phyloP scores from a whole-genome alignment of 2,113 vertebrate genomes.

The Tetrao urogallus region DNA sequence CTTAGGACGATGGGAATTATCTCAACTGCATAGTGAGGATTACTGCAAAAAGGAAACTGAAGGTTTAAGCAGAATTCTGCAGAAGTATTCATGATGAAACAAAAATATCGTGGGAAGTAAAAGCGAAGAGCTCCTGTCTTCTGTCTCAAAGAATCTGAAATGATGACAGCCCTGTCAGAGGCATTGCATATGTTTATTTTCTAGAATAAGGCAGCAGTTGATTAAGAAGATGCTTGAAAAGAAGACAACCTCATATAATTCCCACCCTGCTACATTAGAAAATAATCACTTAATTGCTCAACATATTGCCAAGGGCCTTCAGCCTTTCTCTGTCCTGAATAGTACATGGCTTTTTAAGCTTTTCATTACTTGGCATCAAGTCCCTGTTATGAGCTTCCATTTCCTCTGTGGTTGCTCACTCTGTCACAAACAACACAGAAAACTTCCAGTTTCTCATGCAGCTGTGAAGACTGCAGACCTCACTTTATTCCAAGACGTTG shows the following conservation, averaged over 20 bases:
- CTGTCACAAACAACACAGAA: constrained; percentile 8
- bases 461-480: rapidly evolving
- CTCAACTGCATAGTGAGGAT: background rate
- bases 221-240: constrained; percentile 33
- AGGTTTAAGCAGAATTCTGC: background rate
- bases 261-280: constrained; percentile 39
- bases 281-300: constrained; percentile 71
- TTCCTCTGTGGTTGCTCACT: background rate
- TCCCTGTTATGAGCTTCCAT: background rate
- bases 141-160: constrained; percentile 34
- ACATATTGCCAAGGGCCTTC: constrained; percentile 39
- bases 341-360: constrained; percentile 63
- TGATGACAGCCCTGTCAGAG: constrained; percentile 33
- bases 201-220: constrained; percentile 25
- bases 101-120: background rate
- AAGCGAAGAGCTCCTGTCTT: background rate
- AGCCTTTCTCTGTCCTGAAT: constrained; percentile 47
- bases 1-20: background rate
- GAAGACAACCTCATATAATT: constrained; percentile 8
- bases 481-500: background rate
- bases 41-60: background rate
- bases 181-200: background rate
- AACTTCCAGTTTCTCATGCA: background rate
- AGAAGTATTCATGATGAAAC: background rate
- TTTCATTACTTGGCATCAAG: background rate